phyloP scores from a whole-genome alignment of 2,113 vertebrate species.

The Octodon degus region DNA sequence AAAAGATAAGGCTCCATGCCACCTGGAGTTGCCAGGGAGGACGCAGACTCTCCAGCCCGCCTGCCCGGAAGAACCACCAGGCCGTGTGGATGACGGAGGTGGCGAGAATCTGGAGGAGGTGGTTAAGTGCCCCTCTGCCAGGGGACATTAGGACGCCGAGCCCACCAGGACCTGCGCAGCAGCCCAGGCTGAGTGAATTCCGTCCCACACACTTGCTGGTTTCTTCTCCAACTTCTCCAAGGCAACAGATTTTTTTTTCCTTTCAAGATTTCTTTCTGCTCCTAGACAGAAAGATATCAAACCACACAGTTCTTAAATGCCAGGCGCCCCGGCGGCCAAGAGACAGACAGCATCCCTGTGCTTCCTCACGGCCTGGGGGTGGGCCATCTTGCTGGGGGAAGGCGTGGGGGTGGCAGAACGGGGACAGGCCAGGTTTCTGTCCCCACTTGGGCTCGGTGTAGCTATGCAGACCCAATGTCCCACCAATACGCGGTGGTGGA shows the following conservation, averaged over 20 bases:
- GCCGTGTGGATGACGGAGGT: neutral
- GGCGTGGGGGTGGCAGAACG: neutral
- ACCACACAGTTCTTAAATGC: neutral
- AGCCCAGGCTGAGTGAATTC: neutral
- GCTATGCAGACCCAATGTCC: neutral
- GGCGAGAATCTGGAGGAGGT: neutral
- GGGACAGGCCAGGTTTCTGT: neutral
- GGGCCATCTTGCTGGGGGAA: rapidly evolving
- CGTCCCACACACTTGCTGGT: slow-evolving; percentile 67
- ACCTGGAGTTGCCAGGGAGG: slow-evolving; percentile 64
- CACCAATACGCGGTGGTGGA: neutral
- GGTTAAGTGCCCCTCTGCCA: neutral
- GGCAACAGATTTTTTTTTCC: slow-evolving; percentile 64
- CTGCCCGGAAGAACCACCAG: slow-evolving; percentile 60
- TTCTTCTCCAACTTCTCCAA: slow-evolving; percentile 71
- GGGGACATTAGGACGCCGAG: rapidly evolving
- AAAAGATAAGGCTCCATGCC: slow-evolving; percentile 69
- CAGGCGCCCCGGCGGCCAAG: rapidly evolving
- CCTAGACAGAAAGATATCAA: neutral
- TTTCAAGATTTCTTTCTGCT: slow-evolving; percentile 49
- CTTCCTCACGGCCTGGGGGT: neutral
- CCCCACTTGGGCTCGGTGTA: neutral
- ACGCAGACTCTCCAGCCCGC: slow-evolving; percentile 61
- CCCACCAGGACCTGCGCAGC: neutral
- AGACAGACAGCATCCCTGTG: rapidly evolving